Evolutionary conservation across 2,888 invertebrate genomes (phyloP).

Genomic region (Octodonta nipae): DNA sequence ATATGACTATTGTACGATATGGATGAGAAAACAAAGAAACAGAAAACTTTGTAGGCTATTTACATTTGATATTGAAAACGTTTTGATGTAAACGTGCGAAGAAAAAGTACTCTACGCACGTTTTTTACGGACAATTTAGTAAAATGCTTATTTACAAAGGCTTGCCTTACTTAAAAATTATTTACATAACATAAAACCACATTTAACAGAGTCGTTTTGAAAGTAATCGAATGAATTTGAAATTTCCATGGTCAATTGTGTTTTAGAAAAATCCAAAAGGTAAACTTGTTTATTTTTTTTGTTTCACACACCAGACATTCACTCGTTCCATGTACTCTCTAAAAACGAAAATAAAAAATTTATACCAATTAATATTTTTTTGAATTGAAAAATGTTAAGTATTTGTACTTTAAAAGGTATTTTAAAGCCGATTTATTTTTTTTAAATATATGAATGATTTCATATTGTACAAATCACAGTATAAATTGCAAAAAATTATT

Average conservation of each 20-base stretch:
- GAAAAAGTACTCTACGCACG: not conserved
- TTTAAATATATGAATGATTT: slow-evolving; percentile 16
- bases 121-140: not conserved
- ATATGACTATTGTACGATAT: slow-evolving; percentile 25
- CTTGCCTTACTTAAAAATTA: slow-evolving; percentile 16
- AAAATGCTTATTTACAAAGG: slow-evolving; percentile 20
- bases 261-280: slow-evolving; percentile 2
- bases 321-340: slow-evolving; percentile 13
- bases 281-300: slow-evolving; percentile 13
- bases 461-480: slow-evolving; percentile 21
- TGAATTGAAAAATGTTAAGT: slow-evolving; percentile 15
- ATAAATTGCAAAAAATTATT: slow-evolving; percentile 23
- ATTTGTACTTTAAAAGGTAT: slow-evolving; percentile 22
- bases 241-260: slow-evolving; percentile 10
- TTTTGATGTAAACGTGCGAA: slow-evolving; percentile 2
- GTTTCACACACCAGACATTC: slow-evolving; percentile 15
- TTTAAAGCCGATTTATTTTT: slow-evolving; percentile 14
- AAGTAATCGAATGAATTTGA: slow-evolving; percentile 5
- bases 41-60: slow-evolving; percentile 2
- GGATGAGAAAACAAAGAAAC: not conserved
- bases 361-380: slow-evolving; percentile 11
- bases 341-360: slow-evolving; percentile 12
- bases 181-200: slow-evolving; percentile 19
- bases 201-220: slow-evolving; percentile 12
- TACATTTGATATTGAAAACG: slow-evolving; percentile 1